A percentile compares a stretch with the other conserved stretches of the same genome.
Evolutionary conservation across 2,797 vertebrate genomes (phyloP).

Genomic region (Oreochromis mossambicus): DNA sequence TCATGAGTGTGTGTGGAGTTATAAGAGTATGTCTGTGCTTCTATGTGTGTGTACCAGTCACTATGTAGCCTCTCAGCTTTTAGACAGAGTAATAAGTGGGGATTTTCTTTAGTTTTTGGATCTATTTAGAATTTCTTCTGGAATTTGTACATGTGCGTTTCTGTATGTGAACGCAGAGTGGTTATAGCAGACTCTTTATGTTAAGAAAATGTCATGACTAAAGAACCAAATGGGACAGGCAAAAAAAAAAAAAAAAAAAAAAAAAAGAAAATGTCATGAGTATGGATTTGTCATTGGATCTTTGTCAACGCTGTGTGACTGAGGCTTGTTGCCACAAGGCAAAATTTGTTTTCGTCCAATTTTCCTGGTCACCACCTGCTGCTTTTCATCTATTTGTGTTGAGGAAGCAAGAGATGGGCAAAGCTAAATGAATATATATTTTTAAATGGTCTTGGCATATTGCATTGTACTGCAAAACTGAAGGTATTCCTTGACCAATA

Average conservation of each 20-base stretch:
- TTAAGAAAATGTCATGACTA: background rate
- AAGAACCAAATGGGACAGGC: too few species aligned
- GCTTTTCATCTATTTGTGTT: constrained; percentile 7
- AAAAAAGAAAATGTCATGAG: background rate
- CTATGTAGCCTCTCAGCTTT: constrained; percentile 6
- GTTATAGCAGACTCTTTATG: background rate
- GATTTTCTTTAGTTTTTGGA: background rate
- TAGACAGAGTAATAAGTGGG: constrained; percentile 19
- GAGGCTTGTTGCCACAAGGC: constrained; percentile 1
- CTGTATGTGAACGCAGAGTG: background rate
- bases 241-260: too few species aligned
- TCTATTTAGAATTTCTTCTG: background rate
- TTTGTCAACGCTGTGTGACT: background rate
- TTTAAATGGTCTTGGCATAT: background rate
- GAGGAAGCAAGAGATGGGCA: background rate
- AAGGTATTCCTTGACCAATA: background rate
- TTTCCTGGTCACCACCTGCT: background rate
- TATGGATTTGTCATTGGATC: background rate
- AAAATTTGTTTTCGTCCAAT: background rate
- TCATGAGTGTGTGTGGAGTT: background rate
- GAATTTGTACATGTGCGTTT: background rate
- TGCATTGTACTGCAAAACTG: background rate
- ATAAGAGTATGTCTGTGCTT: background rate
- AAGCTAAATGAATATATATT: background rate
- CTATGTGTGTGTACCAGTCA: background rate